Conservation (phyloP, 2,113 vertebrate genomes). For the Rynchops niger region DNA sequence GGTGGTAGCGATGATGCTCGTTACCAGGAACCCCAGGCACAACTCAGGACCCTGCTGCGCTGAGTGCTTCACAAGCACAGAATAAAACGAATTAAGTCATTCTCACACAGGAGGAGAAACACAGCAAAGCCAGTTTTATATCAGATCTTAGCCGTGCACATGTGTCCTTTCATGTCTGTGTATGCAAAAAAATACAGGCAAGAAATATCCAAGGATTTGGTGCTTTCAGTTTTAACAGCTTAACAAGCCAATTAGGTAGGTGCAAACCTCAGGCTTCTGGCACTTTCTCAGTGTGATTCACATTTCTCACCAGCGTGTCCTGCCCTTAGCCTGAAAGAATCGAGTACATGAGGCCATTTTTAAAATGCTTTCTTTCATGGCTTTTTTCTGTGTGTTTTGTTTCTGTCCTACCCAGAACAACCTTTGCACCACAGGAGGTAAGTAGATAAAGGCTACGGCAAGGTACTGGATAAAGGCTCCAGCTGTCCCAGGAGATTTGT, state of each 20-base stretch:
- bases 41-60: rapidly evolving
- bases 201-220: not conserved
- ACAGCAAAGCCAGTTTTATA: not conserved
- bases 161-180: not conserved
- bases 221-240: not conserved
- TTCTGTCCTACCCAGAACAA: not conserved
- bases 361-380: not conserved
- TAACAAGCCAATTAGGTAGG: slow-evolving; percentile 25
- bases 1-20: rapidly evolving
- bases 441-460: slow-evolving; percentile 36
- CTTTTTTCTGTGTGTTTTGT: not conserved
- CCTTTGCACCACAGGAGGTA: not conserved
- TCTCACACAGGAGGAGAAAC: not conserved
- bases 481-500: slow-evolving; percentile 47
- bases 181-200: not conserved
- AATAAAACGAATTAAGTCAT: not conserved
- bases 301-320: not conserved
- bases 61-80: not conserved
- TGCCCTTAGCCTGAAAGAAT: not conserved
- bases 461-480: slow-evolving; percentile 34
- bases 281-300: not conserved
- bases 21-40: not conserved
- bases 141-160: not conserved
- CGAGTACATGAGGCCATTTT: not conserved
- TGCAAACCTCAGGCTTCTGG: not conserved